phyloP scores from a whole-genome alignment of 2,888 invertebrate genomes.

The Eurytoma californica region DNA sequence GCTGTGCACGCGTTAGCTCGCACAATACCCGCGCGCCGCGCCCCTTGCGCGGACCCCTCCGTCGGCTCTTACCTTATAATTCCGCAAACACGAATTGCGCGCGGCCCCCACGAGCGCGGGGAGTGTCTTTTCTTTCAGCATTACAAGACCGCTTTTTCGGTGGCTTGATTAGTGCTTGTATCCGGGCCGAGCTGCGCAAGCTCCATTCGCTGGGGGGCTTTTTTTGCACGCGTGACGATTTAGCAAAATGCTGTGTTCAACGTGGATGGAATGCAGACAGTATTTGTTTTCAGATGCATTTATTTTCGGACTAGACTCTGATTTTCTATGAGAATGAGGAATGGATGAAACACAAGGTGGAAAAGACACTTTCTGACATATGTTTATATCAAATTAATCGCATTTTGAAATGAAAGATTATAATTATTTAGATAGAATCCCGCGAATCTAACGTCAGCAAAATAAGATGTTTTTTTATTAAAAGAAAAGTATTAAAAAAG shows the following conservation, averaged over 20 bases:
- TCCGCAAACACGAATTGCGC: conserved; percentile 10
- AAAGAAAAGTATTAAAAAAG: too few relatives aligned
- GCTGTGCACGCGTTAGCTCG: not conserved
- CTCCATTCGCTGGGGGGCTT: not conserved
- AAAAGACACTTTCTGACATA: too few relatives aligned
- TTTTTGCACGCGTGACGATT: not conserved
- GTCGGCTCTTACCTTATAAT: conserved; percentile 10
- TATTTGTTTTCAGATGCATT: too few relatives aligned
- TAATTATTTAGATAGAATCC: too few relatives aligned
- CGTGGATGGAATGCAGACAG: too few relatives aligned
- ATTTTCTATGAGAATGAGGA: too few relatives aligned
- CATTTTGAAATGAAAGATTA: too few relatives aligned
- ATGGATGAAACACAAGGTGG: too few relatives aligned
- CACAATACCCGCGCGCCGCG: not conserved
- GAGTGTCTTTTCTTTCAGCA: not conserved
- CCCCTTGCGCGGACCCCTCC: not conserved
- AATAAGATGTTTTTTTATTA: too few relatives aligned
- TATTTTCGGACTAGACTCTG: too few relatives aligned
- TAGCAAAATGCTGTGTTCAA: not conserved
- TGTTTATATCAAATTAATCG: too few relatives aligned
- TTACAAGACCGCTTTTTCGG: not conserved
- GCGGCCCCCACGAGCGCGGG: not conserved
- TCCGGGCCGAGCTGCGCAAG: not conserved
- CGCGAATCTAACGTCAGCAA: too few relatives aligned
- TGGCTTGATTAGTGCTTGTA: conserved; percentile 32